A percentile compares a stretch with the other conserved stretches of the same genome.
These are phyloP conservation scores for Xiphydria camelus DNA, from an alignment of 2,888 invertebrate species.

Conservation along the genomic window DNA sequence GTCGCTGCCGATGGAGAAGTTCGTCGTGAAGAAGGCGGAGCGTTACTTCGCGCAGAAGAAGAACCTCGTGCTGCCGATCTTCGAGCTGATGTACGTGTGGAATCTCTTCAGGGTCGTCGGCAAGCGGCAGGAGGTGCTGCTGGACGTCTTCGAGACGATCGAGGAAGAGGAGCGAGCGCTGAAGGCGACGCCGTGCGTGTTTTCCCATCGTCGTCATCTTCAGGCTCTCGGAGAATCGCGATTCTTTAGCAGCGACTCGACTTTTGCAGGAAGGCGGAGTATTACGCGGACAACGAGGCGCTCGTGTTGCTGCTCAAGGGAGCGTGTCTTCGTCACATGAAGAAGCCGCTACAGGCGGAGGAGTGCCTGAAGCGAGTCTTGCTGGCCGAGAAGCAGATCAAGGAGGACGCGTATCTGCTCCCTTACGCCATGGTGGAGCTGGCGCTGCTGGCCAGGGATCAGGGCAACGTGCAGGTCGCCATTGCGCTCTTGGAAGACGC, in stretches of 20 bases:
- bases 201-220: too few relatives aligned
- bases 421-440: conserved; percentile 88
- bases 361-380: conserved; percentile 70
- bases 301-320: conserved; percentile 80
- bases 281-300: conserved; percentile 73
- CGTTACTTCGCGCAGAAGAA: conserved; percentile 77
- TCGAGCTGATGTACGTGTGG: conserved; percentile 92
- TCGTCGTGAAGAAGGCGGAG: conserved; percentile 83
- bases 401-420: conserved; percentile 80
- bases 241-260: conserved; percentile 11
- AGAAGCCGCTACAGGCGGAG: conserved; percentile 76
- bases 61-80: conserved; percentile 75
- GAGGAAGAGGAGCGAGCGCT: conserved; percentile 59
- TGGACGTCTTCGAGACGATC: conserved; percentile 67
- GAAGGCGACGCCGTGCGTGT: conserved; percentile 38
- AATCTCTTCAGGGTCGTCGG: conserved; percentile 85
- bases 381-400: conserved; percentile 71
- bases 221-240: neutral
- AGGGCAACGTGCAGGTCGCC: conserved; percentile 71
- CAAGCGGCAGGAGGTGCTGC: conserved; percentile 67
- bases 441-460: conserved; percentile 75
- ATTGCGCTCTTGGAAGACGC: conserved; percentile 77
- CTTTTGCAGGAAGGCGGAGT: conserved; percentile 55
- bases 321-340: conserved; percentile 78
- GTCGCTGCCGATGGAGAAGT: conserved; percentile 96